Conservation (phyloP, 1,140 invertebrate genomes). For the fruit fly (Drosophila melanogaster) region Release_6_plus_ISO1_MT NC_004354.4:9098501-9099000, state of each 20-base stretch:
- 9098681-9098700: not conserved
- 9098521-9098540: slow-evolving; percentile 15
- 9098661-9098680: slow-evolving; percentile 22
- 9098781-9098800: not conserved
- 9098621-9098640: slow-evolving; percentile 37
- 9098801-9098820: not conserved
- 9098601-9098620: slow-evolving; percentile 29
- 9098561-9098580: slow-evolving; percentile 67
- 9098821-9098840: not conserved
- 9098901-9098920: not conserved
- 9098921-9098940: not conserved
- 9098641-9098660: not conserved
- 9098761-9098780: no score
- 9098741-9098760: not conserved
- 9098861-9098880: not conserved
- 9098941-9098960: not conserved
- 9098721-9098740: not conserved
- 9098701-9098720: slow-evolving; percentile 4
- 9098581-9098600: slow-evolving; percentile 47
- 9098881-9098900: not conserved
- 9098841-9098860: not conserved
- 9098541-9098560: slow-evolving; percentile 35
- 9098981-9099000: not conserved
- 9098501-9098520: slow-evolving; percentile 16
- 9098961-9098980: not conserved